Base-by-base conservation (phyloP, 2,113 vertebrate genomes). In the Pygoscelis adeliae region DNA sequence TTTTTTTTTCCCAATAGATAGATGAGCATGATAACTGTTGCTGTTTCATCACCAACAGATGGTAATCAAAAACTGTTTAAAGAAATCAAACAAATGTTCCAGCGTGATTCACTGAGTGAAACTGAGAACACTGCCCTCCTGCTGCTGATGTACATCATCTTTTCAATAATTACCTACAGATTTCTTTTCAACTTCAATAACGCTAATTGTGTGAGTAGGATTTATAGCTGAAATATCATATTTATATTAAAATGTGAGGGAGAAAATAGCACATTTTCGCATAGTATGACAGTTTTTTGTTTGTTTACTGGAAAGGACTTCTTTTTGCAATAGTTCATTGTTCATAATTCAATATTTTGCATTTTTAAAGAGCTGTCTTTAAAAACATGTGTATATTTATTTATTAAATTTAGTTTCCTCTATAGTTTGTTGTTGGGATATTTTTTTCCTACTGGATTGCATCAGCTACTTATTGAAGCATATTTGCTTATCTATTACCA, bases 61-160 rank as follows among this genome's bases (percentile, higher is more conserved):
- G 92, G 56, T 74, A 92, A 93, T 93, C 42, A 97, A 95, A 95
- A 90, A 55, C n/a, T 87, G 50, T 90, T 96, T 86, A 74, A 96
- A 89, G 77, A 94, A 94, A 63, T 90, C 53, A 92, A 95, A 90
- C 36, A 63, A 96, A 89, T 50, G 59, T 95, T 94, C 55, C 47
- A 69, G 22, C 5, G 0, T 72, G 30, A 94, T 93, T 96, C 65
- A 87, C 44, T 93, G 66, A 90, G 53, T 82, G 67, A 92, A 95
- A 82, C 40, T 85, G 47, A 96, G 78, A 94, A 86, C n/a, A 32
- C 15, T 83, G 63, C 70, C 55, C 56, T 92, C 53, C 87, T 82
- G 61, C 74, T 93, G 83, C 36, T 96, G 67, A 65, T 63, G 52
- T 76, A 77, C 25, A 81, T 69, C 14, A 88, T 46, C 27, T 77